Evolutionary conservation across 2,797 vertebrate genomes (phyloP).

Genomic region (Melanotaenia nigrans): DNA sequence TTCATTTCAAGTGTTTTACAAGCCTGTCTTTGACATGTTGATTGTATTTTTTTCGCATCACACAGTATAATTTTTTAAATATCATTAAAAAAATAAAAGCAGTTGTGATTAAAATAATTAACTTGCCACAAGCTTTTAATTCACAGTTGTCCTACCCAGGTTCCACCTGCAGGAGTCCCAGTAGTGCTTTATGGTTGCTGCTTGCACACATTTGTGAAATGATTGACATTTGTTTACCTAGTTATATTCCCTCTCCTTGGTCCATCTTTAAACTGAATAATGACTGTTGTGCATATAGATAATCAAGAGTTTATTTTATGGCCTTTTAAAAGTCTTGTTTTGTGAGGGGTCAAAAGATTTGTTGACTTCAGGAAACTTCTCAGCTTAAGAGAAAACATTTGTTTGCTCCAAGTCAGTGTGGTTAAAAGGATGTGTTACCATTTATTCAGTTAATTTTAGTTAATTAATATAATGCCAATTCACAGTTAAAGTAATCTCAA

Average conservation of each 20-base stretch:
- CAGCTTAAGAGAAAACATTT: background rate
- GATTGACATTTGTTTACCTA: background rate
- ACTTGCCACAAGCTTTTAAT: background rate
- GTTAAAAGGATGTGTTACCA: background rate
- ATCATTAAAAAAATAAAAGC: background rate
- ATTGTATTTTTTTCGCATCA: no score
- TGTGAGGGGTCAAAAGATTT: background rate
- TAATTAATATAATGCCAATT: no score
- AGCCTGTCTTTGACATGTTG: background rate
- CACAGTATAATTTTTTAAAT: no score
- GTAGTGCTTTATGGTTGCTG: background rate
- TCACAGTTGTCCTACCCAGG: background rate
- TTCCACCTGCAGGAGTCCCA: background rate
- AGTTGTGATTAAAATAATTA: background rate
- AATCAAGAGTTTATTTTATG: background rate
- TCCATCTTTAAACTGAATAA: background rate
- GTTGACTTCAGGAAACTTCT: background rate
- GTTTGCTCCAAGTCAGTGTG: background rate
- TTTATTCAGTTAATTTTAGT: no score
- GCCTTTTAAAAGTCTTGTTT: background rate
- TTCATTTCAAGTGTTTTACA: background rate
- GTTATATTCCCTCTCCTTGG: background rate
- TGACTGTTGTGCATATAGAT: background rate
- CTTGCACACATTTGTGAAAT: background rate
- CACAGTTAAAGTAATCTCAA: no score